These are phyloP conservation scores for Leptodactylus fuscus DNA, from an alignment of 2,113 vertebrate species.

Conservation along the genomic window DNA sequence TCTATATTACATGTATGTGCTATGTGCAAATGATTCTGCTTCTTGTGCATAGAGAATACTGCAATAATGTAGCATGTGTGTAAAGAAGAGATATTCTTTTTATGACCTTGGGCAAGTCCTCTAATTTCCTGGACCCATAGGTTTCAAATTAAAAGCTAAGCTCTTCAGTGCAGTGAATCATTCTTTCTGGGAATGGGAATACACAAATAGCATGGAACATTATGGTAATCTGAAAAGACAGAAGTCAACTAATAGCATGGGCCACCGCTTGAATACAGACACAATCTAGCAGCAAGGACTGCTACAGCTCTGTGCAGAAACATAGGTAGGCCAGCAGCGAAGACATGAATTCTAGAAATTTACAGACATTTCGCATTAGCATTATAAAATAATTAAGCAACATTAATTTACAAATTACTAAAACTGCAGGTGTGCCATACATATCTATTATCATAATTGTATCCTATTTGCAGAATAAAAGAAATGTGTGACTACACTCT, in stretches of 20 bases:
- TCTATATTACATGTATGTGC: not conserved
- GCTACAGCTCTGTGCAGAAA: not conserved
- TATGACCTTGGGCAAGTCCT: conserved; percentile 44
- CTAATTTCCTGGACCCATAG: conserved; percentile 39
- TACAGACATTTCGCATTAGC: not conserved
- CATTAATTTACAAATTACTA: not conserved
- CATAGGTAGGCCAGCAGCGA: not conserved
- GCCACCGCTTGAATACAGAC: not conserved
- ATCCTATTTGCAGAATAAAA: not conserved
- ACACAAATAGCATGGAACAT: conserved; percentile 31
- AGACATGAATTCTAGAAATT: not conserved
- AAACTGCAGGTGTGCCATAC: not conserved
- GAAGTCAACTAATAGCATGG: conserved; percentile 11
- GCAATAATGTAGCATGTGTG: not conserved
- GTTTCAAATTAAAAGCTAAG: conserved; percentile 44
- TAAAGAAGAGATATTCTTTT: not conserved
- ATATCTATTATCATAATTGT: not conserved
- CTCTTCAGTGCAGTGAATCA: conserved; percentile 39
- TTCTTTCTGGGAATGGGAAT: conserved; percentile 20
- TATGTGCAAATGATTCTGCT: not conserved
- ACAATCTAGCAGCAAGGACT: not conserved
- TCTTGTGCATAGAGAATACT: not conserved
- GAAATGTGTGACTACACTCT: not conserved
- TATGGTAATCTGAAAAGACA: conserved; percentile 14
- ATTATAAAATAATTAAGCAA: not conserved